These are phyloP conservation scores for Phenacoccus solenopsis DNA, from an alignment of 1,140 invertebrate genomes.

Conservation along the genomic window DNA sequence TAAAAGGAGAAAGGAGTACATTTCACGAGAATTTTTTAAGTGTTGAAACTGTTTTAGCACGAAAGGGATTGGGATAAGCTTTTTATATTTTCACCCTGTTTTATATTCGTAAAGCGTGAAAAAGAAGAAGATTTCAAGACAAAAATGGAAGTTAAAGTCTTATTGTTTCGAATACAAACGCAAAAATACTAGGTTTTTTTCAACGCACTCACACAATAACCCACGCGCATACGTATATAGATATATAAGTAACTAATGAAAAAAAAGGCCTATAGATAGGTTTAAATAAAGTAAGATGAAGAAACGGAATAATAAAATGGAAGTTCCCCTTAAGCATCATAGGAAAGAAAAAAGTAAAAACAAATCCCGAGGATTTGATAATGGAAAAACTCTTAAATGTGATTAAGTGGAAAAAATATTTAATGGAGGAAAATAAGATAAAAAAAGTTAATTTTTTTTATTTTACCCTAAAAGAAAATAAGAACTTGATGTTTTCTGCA, in stretches of 20 bases:
- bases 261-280: slow-evolving; percentile 15
- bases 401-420: slow-evolving; percentile 18
- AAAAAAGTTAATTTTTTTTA: neutral
- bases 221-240: neutral
- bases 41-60: slow-evolving; percentile 9
- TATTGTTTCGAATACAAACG: slow-evolving; percentile 9
- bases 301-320: slow-evolving; percentile 18
- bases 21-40: slow-evolving; percentile 13
- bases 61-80: slow-evolving; percentile 11
- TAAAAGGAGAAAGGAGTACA: slow-evolving; percentile 15
- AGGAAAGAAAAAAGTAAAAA: slow-evolving; percentile 15
- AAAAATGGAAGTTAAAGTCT: slow-evolving; percentile 15
- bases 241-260: neutral
- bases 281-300: slow-evolving; percentile 18
- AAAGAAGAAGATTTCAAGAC: neutral
- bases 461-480: slow-evolving; percentile 18
- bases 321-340: slow-evolving; percentile 13
- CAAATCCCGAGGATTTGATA: slow-evolving; percentile 15
- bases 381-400: slow-evolving; percentile 18
- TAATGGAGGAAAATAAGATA: slow-evolving; percentile 14
- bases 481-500: slow-evolving; percentile 9
- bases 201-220: neutral
- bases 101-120: slow-evolving; percentile 15
- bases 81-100: slow-evolving; percentile 18
- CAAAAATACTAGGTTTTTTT: neutral